A percentile compares a stretch with the other conserved stretches of the same genome.
phyloP scores from a whole-genome alignment of 1,140 invertebrate species.

The Drosophila nigrodunni region DNA sequence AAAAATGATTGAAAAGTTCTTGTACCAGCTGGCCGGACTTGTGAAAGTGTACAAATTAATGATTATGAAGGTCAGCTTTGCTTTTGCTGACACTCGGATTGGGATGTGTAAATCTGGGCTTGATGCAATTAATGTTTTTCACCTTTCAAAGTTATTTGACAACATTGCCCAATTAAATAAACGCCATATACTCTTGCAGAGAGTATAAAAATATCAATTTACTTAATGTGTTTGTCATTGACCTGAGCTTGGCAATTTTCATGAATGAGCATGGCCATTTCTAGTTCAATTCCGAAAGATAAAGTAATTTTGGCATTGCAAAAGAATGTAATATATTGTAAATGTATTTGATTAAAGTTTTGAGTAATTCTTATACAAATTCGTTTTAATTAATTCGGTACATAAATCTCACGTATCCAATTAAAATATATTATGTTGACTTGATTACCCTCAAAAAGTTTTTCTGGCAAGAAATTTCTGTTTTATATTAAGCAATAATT shows the following conservation, averaged over 20 bases:
- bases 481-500: background rate
- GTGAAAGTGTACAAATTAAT: slow-evolving; percentile 70
- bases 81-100: slow-evolving; percentile 4
- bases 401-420: too few species aligned
- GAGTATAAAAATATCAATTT: slow-evolving; percentile 64
- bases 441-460: too few species aligned
- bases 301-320: slow-evolving; percentile 26
- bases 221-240: slow-evolving; percentile 75
- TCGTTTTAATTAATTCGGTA: too few species aligned
- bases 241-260: slow-evolving; percentile 36
- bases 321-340: too few species aligned
- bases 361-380: background rate
- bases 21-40: slow-evolving; percentile 58
- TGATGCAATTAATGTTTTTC: slow-evolving; percentile 75
- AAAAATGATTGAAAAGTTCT: slow-evolving; percentile 49
- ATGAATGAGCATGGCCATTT: slow-evolving; percentile 25
- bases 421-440: too few species aligned
- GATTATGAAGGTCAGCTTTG: slow-evolving; percentile 59
- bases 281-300: slow-evolving; percentile 22
- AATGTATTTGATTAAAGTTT: background rate
- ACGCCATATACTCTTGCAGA: too few species aligned
- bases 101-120: slow-evolving; percentile 60
- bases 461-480: background rate
- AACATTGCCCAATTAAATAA: slow-evolving; percentile 29
- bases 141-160: slow-evolving; percentile 53